These are phyloP conservation scores for Dolichopus griseipennis DNA, from an alignment of 2,888 invertebrate species.

Conservation along the genomic window DNA sequence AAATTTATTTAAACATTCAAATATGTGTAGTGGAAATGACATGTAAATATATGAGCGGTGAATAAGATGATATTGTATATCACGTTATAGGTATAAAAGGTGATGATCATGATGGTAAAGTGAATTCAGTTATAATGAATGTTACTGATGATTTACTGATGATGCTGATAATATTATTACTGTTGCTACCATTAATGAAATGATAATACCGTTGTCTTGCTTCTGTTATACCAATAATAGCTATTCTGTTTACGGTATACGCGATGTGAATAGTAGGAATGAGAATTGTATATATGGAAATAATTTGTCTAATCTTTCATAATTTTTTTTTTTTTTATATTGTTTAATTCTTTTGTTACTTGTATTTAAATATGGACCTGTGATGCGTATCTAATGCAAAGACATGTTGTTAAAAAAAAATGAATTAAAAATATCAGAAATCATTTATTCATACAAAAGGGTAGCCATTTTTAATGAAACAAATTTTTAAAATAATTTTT, in stretches of 20 bases:
- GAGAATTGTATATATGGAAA: background rate
- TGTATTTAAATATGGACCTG: background rate
- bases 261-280: too few species aligned
- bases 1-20: background rate
- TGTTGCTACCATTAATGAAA: background rate
- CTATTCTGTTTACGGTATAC: too few species aligned
- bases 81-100: too few species aligned
- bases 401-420: background rate
- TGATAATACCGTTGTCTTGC: too few species aligned
- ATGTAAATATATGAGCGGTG: background rate
- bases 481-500: background rate
- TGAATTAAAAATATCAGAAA: background rate
- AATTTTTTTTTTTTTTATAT: background rate
- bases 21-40: background rate
- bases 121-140: too few species aligned
- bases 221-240: too few species aligned
- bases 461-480: background rate
- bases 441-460: background rate
- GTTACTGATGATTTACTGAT: background rate
- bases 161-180: background rate
- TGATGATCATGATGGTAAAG: too few species aligned
- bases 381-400: background rate
- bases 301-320: constrained; percentile 6
- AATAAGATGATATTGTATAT: too few species aligned
- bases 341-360: background rate